Conservation (phyloP, 23 tunicate genomes). For the Botrylloides violaceus region DNA sequence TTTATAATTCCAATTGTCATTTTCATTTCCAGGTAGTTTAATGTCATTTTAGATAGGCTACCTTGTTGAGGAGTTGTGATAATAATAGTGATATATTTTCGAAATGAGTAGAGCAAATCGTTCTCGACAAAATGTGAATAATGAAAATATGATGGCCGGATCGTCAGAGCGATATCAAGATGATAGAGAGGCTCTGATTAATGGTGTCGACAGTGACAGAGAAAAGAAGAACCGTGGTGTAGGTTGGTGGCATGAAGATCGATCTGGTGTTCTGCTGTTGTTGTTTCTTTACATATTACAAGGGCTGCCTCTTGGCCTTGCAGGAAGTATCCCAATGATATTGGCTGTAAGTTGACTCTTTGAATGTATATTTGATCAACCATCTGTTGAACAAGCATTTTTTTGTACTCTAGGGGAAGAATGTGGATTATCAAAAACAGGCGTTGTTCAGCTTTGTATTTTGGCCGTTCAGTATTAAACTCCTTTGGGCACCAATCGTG, state of each 20-base stretch:
- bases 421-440: constrained; percentile 73
- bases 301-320: constrained; percentile 93
- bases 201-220: neutral
- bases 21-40: no score
- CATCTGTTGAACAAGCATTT: neutral
- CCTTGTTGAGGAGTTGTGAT: no score
- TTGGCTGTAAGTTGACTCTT: constrained; percentile 51
- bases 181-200: neutral
- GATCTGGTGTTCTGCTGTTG: constrained; percentile 70
- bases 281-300: constrained; percentile 77
- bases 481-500: constrained; percentile 96
- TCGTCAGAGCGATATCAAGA: neutral
- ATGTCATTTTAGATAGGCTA: no score
- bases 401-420: constrained; percentile 72
- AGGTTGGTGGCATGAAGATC: constrained; percentile 80
- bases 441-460: constrained; percentile 96
- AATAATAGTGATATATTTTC: no score
- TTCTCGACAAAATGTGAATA: neutral
- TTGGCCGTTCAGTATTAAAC: constrained; percentile 93
- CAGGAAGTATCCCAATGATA: constrained; percentile 97
- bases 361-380: neutral
- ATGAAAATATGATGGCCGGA: neutral
- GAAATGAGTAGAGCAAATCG: neutral
- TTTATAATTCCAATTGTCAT: no score
- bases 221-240: neutral